These are phyloP conservation scores for Meliscaeva auricollis DNA, from an alignment of 2,888 invertebrate genomes.

Conservation along the genomic window DNA sequence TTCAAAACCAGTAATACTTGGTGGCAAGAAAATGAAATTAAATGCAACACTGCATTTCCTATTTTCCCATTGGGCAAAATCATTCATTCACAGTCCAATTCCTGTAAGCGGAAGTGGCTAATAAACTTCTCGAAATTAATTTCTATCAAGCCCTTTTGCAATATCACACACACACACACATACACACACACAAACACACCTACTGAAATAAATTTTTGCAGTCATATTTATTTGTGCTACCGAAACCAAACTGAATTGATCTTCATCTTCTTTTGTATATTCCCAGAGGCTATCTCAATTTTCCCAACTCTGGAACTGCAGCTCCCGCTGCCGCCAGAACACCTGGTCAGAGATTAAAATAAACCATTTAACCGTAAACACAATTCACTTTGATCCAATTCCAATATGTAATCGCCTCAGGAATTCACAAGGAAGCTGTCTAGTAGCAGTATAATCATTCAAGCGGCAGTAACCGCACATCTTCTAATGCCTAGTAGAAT, in stretches of 20 bases:
- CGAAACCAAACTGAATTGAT: slow-evolving; percentile 58
- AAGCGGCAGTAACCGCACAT: slow-evolving; percentile 70
- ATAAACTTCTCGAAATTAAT: slow-evolving; percentile 64
- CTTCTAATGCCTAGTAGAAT: slow-evolving; percentile 51
- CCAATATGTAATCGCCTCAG: slow-evolving; percentile 76
- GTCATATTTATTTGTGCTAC: slow-evolving; percentile 33
- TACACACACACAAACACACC: neutral
- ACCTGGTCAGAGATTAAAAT: slow-evolving; percentile 75
- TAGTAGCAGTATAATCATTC: slow-evolving; percentile 69
- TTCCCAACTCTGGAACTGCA: neutral
- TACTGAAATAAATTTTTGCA: neutral
- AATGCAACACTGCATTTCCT: slow-evolving; percentile 20
- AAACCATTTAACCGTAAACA: slow-evolving; percentile 76
- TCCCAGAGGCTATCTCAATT: slow-evolving; percentile 17
- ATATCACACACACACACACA: neutral
- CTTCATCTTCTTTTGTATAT: slow-evolving; percentile 38
- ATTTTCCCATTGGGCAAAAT: slow-evolving; percentile 10
- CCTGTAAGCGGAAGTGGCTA: slow-evolving; percentile 56
- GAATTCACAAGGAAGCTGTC: slow-evolving; percentile 69
- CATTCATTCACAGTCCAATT: slow-evolving; percentile 35
- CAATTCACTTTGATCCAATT: slow-evolving; percentile 75
- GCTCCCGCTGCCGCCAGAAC: slow-evolving; percentile 43
- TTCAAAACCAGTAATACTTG: neutral
- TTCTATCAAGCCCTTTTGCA: slow-evolving; percentile 40
- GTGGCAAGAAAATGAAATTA: slow-evolving; percentile 10